Percentiles rank a stretch among this genome's conserved stretches.
phyloP scores from a whole-genome alignment of 2,797 vertebrate species.

The Anolis apletophallus region DNA sequence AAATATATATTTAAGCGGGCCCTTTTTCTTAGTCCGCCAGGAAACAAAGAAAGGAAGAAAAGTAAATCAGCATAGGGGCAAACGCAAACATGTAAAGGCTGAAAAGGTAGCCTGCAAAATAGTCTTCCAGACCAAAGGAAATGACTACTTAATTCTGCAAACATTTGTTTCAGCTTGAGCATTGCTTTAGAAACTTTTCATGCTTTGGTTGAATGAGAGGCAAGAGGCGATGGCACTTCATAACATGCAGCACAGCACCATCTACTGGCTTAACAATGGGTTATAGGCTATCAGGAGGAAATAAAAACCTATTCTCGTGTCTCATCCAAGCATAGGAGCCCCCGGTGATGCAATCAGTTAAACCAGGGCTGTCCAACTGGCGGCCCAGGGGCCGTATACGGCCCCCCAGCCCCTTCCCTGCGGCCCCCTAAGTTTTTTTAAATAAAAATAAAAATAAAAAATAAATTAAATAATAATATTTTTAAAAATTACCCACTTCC shows the following conservation, averaged over 20 bases:
- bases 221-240: slow-evolving; percentile 29
- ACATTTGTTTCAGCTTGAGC: slow-evolving; percentile 87
- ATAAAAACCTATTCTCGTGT: background rate
- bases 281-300: background rate
- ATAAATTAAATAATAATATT: no score
- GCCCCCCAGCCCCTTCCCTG: no score
- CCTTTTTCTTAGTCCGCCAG: slow-evolving; percentile 59
- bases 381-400: no score
- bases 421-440: no score
- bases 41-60: no score
- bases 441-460: no score
- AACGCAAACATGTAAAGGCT: slow-evolving; percentile 71
- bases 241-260: slow-evolving; percentile 80
- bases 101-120: slow-evolving; percentile 74
- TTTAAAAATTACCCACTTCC: no score
- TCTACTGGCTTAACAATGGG: slow-evolving; percentile 72
- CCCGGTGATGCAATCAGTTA: no score
- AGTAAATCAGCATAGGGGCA: slow-evolving; percentile 59
- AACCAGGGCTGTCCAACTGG: no score
- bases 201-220: slow-evolving; percentile 15
- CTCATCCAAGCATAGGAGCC: background rate
- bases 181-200: slow-evolving; percentile 76
- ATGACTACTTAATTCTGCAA: slow-evolving; percentile 93
- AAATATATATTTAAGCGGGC: slow-evolving; percentile 50
- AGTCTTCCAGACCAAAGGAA: slow-evolving; percentile 86